Evolutionary conservation across 1,140 invertebrate genomes (phyloP).

Genomic region (Panagrolaimus sp.): DNA sequence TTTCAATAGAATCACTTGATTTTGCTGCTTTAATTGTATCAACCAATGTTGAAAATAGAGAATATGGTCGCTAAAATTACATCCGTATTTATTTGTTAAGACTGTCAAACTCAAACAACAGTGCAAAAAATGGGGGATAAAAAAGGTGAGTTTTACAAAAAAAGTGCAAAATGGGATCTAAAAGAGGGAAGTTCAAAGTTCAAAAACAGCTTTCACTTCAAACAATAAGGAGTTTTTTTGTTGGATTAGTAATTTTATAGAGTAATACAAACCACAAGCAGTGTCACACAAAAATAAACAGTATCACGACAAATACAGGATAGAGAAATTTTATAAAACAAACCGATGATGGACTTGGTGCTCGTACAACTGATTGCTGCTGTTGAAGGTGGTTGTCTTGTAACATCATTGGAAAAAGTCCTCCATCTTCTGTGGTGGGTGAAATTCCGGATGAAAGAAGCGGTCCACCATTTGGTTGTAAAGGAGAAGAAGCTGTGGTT

Average conservation of each 20-base stretch:
- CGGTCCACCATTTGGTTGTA: conserved; percentile 16
- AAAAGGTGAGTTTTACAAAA: background rate
- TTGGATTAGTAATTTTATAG: no score
- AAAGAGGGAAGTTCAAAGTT: no score
- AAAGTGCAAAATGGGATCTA: background rate
- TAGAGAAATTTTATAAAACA: no score
- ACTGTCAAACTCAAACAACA: background rate
- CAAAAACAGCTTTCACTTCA: no score
- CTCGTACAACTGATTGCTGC: background rate
- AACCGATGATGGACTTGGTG: no score
- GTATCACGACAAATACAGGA: no score
- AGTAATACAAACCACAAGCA: no score
- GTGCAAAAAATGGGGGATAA: background rate
- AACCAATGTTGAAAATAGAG: conserved; percentile 52
- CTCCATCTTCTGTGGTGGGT: conserved; percentile 5
- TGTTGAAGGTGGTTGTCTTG: background rate
- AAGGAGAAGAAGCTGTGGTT: background rate
- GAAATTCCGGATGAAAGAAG: conserved; percentile 15
- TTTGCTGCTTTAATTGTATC: conserved; percentile 49
- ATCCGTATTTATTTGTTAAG: no score
- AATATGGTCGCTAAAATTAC: conserved; percentile 53
- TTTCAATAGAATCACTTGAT: conserved; percentile 22
- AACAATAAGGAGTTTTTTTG: no score
- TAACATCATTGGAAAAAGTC: conserved; percentile 14
- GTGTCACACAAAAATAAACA: no score